A percentile compares a stretch with the other conserved stretches of the same genome.
These are phyloP conservation scores for Carassius gibelio DNA, from an alignment of 2,113 vertebrate species.

Conservation along the genomic window DNA sequence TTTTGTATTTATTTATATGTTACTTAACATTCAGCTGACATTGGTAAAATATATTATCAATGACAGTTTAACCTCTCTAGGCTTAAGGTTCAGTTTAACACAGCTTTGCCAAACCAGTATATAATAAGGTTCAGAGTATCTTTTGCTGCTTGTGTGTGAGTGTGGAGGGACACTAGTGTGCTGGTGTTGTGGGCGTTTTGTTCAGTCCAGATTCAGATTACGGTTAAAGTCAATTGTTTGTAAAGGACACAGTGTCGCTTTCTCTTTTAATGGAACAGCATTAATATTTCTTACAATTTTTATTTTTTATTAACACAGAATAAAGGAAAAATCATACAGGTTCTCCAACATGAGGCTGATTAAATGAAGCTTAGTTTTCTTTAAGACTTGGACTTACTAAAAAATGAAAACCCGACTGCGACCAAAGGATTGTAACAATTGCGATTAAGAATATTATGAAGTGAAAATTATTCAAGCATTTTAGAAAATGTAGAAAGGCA, in stretches of 20 bases:
- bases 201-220: neutral
- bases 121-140: neutral
- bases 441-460: neutral
- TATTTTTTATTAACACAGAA: neutral
- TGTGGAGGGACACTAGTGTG: no score
- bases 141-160: neutral
- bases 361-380: neutral
- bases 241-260: neutral
- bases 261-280: neutral
- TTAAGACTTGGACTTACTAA: neutral
- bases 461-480: neutral
- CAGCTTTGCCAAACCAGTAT: neutral
- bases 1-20: neutral
- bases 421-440: neutral
- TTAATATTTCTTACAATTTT: neutral
- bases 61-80: neutral
- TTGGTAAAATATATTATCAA: neutral
- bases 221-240: conserved; percentile 1
- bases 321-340: neutral
- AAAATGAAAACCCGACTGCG: neutral
- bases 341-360: neutral
- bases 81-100: neutral
- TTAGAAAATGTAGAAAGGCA: neutral
- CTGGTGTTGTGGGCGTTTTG: no score
- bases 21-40: neutral